Base-by-base conservation (phyloP, 2,113 vertebrate species). In the Ictalurus furcatus region DNA sequence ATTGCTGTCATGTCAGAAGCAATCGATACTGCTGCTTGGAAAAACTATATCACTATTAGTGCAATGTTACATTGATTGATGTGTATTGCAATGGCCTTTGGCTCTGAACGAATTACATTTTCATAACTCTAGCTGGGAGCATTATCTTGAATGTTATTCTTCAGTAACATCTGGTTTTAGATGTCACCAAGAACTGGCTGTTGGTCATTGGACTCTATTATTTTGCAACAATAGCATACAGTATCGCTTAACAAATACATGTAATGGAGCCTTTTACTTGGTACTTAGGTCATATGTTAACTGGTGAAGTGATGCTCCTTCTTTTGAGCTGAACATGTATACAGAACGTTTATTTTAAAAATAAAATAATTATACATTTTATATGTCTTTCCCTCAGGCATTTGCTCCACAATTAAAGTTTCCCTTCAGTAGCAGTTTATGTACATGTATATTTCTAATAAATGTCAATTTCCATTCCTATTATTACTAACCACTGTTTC, bases 141-240 rank as follows among this genome's bases (percentile, higher is more conserved):
- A 21, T 59, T 19, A 82, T 28, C 28, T 17, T 52, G 17, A 54
- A 14, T 52, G 7, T 21, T 37, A 12, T 25, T 6, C 56, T 61
- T 13, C 16, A 34, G 79, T 82, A 84, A 84, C 58, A 63, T 84
- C 12, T 63, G 58, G 81, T 84, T 84, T 63, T 28, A 63, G 11
- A 63, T 84, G 37, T 63, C 34, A 44, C 17, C 34, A 37, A 40
- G 34, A 13, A 16, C 21, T 84, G 34, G 5, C 9, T 84, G 19
- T 61, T 82, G 34, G 3, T 44, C 58, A 44, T 28, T 63, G 59
- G 21, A 37, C 81, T 58, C 52, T 59, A 4, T 56, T 21, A n/a
- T 25, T 61, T 61, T 37, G 56, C 58, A 61, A 83, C 19, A 28
- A 7, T 63, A 28, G 34, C 63, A 28, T 84, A 44, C 21, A 37